Percentiles rank a stretch among this genome's conserved stretches.
Evolutionary conservation across 2,888 invertebrate genomes (phyloP).

Genomic region (Dasysyrphus albostriatus): DNA sequence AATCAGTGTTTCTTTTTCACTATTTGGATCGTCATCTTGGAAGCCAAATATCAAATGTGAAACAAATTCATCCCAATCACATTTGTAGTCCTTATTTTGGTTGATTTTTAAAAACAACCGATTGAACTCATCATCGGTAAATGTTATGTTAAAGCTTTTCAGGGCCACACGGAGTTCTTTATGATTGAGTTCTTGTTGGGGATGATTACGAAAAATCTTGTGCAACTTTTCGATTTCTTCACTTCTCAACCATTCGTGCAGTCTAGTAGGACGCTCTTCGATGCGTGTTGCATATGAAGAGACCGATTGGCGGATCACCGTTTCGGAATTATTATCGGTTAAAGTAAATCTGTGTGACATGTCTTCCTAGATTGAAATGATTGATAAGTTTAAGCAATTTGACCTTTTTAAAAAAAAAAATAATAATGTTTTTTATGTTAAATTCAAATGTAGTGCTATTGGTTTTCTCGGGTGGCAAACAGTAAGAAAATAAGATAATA

Average conservation of each 20-base stretch:
- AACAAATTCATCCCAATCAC: conserved; percentile 91
- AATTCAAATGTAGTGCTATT: no score
- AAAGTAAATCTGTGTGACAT: conserved; percentile 63
- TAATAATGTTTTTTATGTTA: no score
- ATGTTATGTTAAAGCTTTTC: conserved; percentile 77
- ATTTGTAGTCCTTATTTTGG: conserved; percentile 85
- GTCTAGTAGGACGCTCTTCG: conserved; percentile 79
- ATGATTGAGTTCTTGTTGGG: conserved; percentile 77
- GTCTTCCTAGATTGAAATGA: not conserved
- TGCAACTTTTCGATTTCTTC: conserved; percentile 80
- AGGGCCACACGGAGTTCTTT: conserved; percentile 79
- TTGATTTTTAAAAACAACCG: conserved; percentile 88
- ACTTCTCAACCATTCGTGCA: conserved; percentile 80
- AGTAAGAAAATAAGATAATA: no score
- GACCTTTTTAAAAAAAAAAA: no score
- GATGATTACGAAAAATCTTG: conserved; percentile 76
- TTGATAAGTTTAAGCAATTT: not conserved
- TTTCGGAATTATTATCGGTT: conserved; percentile 48
- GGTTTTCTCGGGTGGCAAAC: no score
- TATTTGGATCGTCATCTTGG: conserved; percentile 87
- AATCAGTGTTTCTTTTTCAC: conserved; percentile 87
- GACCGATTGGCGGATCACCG: conserved; percentile 70
- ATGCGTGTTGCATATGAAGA: conserved; percentile 77
- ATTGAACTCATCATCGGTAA: conserved; percentile 86
- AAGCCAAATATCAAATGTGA: conserved; percentile 90